Percentiles rank a stretch among this genome's conserved stretches.
Evolutionary conservation across 2,888 invertebrate species (phyloP).

Genomic region (Parnassius apollo): DNA sequence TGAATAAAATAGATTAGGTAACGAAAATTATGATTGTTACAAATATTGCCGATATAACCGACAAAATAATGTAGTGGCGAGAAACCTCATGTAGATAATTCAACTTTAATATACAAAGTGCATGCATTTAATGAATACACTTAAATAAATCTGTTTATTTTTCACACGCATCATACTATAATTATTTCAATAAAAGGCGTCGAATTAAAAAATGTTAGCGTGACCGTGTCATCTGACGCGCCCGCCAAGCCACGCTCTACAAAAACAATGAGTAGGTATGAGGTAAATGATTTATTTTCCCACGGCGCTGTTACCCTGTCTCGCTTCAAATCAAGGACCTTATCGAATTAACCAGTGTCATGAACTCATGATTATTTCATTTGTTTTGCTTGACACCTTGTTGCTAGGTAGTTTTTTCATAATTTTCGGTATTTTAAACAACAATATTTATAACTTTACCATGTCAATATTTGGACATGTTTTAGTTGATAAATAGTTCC

Average conservation of each 20-base stretch:
- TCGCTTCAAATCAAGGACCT: conserved; percentile 31
- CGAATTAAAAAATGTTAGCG: conserved; percentile 43
- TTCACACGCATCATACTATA: conserved; percentile 5
- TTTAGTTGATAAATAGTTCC: too few species aligned
- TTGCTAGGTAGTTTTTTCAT: conserved; percentile 6
- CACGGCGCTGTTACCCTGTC: conserved; percentile 45
- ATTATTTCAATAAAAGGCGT: conserved; percentile 20
- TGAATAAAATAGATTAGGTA: too few species aligned
- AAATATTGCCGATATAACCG: too few species aligned
- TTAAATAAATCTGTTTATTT: background rate
- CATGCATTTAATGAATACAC: too few species aligned
- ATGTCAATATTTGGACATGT: too few species aligned
- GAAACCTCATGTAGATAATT: too few species aligned
- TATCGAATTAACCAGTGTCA: conserved; percentile 27
- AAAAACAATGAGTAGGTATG: conserved; percentile 48
- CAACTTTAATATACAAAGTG: too few species aligned
- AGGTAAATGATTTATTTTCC: conserved; percentile 50
- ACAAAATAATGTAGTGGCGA: too few species aligned
- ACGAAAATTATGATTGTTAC: too few species aligned
- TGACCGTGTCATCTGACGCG: conserved; percentile 58
- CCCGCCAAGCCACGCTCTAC: conserved; percentile 52
- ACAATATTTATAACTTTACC: too few species aligned
- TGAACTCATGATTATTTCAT: conserved; percentile 25
- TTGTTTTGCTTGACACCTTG: conserved; percentile 3
- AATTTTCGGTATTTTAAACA: background rate